phyloP scores from a whole-genome alignment of 2,797 vertebrate genomes.

The Crax fasciolata region DNA sequence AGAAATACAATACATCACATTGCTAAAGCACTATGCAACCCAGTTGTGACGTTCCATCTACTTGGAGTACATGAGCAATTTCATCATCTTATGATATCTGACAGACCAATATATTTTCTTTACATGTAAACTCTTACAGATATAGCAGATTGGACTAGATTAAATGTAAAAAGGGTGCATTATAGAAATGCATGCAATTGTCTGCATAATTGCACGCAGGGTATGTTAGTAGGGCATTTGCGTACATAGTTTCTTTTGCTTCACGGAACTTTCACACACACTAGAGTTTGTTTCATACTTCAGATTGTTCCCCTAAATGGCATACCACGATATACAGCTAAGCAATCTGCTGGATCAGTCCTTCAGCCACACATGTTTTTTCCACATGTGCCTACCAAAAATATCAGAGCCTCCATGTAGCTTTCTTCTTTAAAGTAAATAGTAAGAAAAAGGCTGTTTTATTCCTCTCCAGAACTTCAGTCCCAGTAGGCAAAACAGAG shows the following conservation, averaged over 20 bases:
- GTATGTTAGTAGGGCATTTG: not conserved
- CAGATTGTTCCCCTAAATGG: slow-evolving; percentile 6
- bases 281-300: slow-evolving; percentile 16
- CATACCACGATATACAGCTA: not conserved
- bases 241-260: not conserved
- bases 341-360: slow-evolving; percentile 25
- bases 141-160: not conserved
- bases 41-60: not conserved
- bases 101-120: not conserved
- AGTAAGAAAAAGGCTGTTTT: not conserved
- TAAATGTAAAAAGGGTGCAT: not conserved
- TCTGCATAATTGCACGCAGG: not conserved
- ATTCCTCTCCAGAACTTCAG: slow-evolving; percentile 22
- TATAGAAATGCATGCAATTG: not conserved
- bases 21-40: not conserved
- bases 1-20: not conserved
- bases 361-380: slow-evolving; percentile 9
- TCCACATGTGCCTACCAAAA: slow-evolving; percentile 50
- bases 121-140: not conserved
- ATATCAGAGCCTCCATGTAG: not conserved
- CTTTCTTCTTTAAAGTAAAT: slow-evolving; percentile 38
- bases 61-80: not conserved
- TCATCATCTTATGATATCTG: not conserved
- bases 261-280: not conserved
- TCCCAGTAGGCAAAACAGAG: not conserved